These are phyloP conservation scores for Eolophus roseicapilla DNA, from an alignment of 2,113 vertebrate genomes.

Conservation along the genomic window DNA sequence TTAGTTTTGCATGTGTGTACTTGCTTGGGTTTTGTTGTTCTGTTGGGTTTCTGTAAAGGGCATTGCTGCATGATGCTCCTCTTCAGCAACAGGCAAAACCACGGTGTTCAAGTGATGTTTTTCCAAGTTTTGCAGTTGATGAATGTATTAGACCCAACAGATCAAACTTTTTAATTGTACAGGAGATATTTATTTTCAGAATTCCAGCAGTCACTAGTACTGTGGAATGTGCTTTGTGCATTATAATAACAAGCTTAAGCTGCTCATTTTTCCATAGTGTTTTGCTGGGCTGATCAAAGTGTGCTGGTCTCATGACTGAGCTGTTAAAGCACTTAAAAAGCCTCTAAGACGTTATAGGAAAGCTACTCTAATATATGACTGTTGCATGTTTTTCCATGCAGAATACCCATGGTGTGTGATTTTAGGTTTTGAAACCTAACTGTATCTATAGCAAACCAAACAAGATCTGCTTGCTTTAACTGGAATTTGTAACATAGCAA, in stretches of 20 bases:
- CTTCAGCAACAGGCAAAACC: neutral
- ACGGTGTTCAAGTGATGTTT: neutral
- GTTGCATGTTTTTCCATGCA: conserved; percentile 7
- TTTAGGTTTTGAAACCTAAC: neutral
- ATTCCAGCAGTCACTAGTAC: neutral
- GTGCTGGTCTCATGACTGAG: conserved; percentile 36
- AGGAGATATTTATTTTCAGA: neutral
- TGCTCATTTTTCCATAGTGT: conserved; percentile 49
- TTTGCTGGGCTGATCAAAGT: conserved; percentile 57
- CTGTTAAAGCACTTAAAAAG: conserved; percentile 48
- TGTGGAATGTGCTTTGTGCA: neutral
- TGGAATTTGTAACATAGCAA: neutral
- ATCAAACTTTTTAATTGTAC: neutral
- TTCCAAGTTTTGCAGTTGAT: neutral
- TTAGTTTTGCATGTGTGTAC: neutral
- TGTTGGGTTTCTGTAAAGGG: neutral
- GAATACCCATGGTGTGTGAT: neutral
- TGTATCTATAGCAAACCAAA: neutral
- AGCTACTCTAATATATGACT: neutral
- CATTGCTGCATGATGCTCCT: neutral
- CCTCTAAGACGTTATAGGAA: conserved; percentile 45
- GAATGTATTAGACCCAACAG: neutral
- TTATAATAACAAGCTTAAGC: neutral
- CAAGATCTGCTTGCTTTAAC: neutral
- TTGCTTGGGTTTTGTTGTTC: neutral